Base-by-base conservation (phyloP, 2,888 invertebrate genomes). In the Arenicola marina region DNA sequence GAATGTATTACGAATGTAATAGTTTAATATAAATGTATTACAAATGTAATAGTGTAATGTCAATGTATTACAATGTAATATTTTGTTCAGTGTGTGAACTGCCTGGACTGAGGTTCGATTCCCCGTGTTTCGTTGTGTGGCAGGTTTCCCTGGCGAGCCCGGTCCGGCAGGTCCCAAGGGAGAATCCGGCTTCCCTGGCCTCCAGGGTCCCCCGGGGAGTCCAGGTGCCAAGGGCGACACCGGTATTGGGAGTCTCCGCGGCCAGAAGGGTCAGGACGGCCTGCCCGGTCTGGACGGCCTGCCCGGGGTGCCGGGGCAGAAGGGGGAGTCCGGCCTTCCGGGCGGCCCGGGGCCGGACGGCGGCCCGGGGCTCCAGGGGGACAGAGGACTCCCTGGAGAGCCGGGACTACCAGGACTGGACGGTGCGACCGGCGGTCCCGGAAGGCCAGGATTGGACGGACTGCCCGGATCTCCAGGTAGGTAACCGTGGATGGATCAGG, bases 171-270 rank as follows among this genome's bases (percentile, higher is more conserved):
- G 80, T 29, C 65, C 69, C 51, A 63, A 63, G 51, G 63, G 63
- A 46, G 56, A 56, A n/a, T 33, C 65, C 59, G 78, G 78, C 26
- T 33, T 59, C 1, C 63, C 63, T 21, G 70, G 70, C 26, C 31
- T 11, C 24, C 21, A 1, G 7, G 62, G 62, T 24, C 29, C 24
- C 18, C 51, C 51, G 64, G 79, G 79, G 26, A 7, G 59, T 4
- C 61, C 58, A 56, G 79, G 79, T 64, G 66, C 66, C 21, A 76
- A 72, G 62, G 79, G 79, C 60, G 72, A 74, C 3, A 51, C 66
- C 21, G 78, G 76, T 33, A 59, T 63, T 18, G 55, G 65, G 48
- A 72, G 71, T 2, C 45, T 48, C 21, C 60, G 46, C 28, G 67
- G 67, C 3, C 46, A 28, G 26, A 21, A 32, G 29, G 68, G 68